Base-by-base conservation (phyloP, 2,888 invertebrate species). In the Oligia strigilis region DNA sequence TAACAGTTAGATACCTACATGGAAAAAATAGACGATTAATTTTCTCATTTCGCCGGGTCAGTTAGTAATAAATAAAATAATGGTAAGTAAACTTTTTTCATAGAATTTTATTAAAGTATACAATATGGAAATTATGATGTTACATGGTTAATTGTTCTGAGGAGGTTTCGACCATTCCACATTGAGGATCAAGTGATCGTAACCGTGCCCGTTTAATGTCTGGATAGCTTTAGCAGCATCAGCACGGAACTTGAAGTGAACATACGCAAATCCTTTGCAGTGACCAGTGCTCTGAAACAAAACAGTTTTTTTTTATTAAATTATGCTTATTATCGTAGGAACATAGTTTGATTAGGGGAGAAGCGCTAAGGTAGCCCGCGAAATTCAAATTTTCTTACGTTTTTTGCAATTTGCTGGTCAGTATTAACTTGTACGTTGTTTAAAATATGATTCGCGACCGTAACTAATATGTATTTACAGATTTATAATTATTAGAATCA, bases 101-200 rank as follows among this genome's bases (percentile, higher is more conserved):
- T 43, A 52, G 13, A 80, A 69, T 81, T 91, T 92, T 92, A 91
- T 88, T 92, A 88, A 71, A 84, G 75, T 84, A 77, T 91, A 90
- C 83, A 92, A 90, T 88, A 80, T 89, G 89, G 90, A 92, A 92
- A 92, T 89, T 79, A 86, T 85, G 80, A 78, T 78, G 67, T 62
- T 70, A 75, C 52, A 79, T 72, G 69, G 64, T 93, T 92, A 96
- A 87, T 96, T 58, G 58, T 58, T 97, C 87, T 95, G 95, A 83
- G 98, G 98, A 66, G 99, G 99, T 94, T 99, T 99, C 0, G 99
- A 99, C 99, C 99, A 99, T 97, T 99, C 99, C n/a, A 99, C 99
- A 95, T 98, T 99, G 76, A 99, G 97, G 95, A 99, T 99, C 90
- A 99, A 98, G 97, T 99, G 99, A 96, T 99, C 99, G 94, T 99